Evolutionary conservation across 2,797 vertebrate species (phyloP).

Genomic region (Lepus townsendii): DNA sequence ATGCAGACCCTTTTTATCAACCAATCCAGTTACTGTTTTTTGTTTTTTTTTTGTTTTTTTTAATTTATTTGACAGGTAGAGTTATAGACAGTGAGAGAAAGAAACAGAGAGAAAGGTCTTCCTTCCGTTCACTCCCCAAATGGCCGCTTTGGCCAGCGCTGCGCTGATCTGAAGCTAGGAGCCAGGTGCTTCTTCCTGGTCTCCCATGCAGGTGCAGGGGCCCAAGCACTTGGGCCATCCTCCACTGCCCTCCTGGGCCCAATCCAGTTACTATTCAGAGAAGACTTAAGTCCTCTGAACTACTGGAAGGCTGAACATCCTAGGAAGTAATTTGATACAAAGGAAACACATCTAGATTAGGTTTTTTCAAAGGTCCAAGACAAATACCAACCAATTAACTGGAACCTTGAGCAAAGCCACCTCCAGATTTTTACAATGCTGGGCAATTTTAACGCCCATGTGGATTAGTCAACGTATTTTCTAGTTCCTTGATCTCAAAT

Average conservation of each 20-base stretch:
- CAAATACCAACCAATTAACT: background rate
- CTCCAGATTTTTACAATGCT: slow-evolving; percentile 28
- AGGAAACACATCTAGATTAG: background rate
- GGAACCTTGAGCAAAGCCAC: background rate
- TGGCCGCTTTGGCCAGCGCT: too few relatives aligned
- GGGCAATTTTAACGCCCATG: background rate
- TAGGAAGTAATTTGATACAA: background rate
- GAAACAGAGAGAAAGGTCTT: too few relatives aligned
- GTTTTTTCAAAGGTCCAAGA: background rate
- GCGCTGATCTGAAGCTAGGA: too few relatives aligned
- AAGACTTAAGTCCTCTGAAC: background rate
- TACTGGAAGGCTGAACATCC: background rate
- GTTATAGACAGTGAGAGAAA: too few relatives aligned
- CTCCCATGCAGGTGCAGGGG: too few relatives aligned
- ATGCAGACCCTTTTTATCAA: background rate
- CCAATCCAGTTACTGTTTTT: background rate
- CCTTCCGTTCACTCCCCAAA: too few relatives aligned
- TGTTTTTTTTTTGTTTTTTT: background rate
- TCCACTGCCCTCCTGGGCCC: too few relatives aligned
- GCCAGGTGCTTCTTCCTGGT: too few relatives aligned
- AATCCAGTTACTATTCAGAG: background rate
- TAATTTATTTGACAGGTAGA: too few relatives aligned
- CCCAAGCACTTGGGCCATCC: too few relatives aligned
- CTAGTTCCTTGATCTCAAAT: slow-evolving; percentile 4
- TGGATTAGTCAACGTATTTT: slow-evolving; percentile 1